These are phyloP conservation scores for Leptopilina syphax DNA, from an alignment of 2,888 invertebrate genomes.

Conservation along the genomic window DNA sequence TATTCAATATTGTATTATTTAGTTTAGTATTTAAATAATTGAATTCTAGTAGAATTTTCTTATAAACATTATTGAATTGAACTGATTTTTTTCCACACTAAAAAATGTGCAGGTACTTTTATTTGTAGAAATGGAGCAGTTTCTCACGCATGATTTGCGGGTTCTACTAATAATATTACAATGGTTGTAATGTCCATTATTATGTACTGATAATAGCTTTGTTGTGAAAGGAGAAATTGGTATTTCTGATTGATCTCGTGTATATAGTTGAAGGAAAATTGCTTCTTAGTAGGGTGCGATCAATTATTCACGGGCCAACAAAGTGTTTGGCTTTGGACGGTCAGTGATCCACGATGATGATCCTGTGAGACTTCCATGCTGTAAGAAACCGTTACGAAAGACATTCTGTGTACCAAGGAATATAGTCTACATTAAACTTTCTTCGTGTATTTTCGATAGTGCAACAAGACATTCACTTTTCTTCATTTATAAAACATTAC, in stretches of 20 bases:
- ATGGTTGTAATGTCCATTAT: slow-evolving; percentile 3
- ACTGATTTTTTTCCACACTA: too few relatives aligned
- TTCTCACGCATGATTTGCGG: too few relatives aligned
- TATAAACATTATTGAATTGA: too few relatives aligned
- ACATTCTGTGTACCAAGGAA: slow-evolving; percentile 3
- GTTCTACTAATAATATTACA: too few relatives aligned
- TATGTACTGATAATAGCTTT: slow-evolving; percentile 15
- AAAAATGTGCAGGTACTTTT: too few relatives aligned
- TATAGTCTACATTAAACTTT: slow-evolving; percentile 7
- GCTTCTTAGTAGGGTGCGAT: slow-evolving; percentile 41
- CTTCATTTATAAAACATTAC: background rate
- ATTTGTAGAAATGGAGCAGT: too few relatives aligned
- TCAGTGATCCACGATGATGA: slow-evolving; percentile 64
- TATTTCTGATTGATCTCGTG: background rate
- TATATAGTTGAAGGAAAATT: slow-evolving; percentile 17
- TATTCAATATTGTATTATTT: too few relatives aligned
- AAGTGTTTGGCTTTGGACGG: slow-evolving; percentile 62
- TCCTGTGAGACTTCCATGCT: slow-evolving; percentile 43
- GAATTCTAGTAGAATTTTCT: too few relatives aligned
- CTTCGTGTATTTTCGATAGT: background rate
- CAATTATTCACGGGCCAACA: slow-evolving; percentile 59
- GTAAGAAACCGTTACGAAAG: slow-evolving; percentile 31
- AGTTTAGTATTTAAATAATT: too few relatives aligned
- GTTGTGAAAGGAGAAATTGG: background rate
- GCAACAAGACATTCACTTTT: background rate